Evolutionary conservation across 2,888 invertebrate genomes (phyloP), one percentile per base, ranked within the genome.

Genomic region (Poecilobothrus nobilitatus): DNA sequence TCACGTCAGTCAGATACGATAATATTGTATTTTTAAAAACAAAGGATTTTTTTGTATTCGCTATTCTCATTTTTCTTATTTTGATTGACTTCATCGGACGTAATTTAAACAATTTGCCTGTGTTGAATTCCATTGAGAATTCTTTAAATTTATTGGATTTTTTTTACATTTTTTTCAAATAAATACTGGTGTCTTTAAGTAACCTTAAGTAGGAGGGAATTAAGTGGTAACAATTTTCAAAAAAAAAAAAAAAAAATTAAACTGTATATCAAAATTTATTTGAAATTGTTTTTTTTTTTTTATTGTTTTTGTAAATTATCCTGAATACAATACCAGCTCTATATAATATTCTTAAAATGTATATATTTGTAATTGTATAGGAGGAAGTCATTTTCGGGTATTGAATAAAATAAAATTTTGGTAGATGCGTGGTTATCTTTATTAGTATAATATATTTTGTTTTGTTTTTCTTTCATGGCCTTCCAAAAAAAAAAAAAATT

Each of bases 51-150:
- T n/a, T 53, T 53, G 18, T 53, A 53, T 53, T 53, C 41, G 2
- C 41, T 5, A 41, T 41, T 37, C 37, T 37, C n/a, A 1, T 53
- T 53, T 53, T 53, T 53, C 7, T 18, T 53, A 18, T 53, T 53
- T 53, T 53, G 53, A 53, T 53, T 53, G 53, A 53, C 53, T 53
- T 53, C 53, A 53, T 53, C 15, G 53, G 53, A 53, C 53, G 53
- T 53, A 53, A 53, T 53, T 53, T 53, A 53, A 53, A 53, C 53
- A 53, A 53, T 53, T 53, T 53, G 2, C 15, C 18, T 18, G 6
- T 18, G 6, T 18, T 18, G 18, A 53, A 53, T 53, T 53, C 53
- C 53, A 53, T n/a, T 53, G 53, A 53, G 53, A 53, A 53, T 53
- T 53, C 15, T 5, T 53, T 53, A 53, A 53, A 53, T 53, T 53